Evolutionary conservation across 1,140 invertebrate genomes (phyloP), one percentile per base, ranked within the genome.

Genomic region (Dermatophagoides farinae): DNA sequence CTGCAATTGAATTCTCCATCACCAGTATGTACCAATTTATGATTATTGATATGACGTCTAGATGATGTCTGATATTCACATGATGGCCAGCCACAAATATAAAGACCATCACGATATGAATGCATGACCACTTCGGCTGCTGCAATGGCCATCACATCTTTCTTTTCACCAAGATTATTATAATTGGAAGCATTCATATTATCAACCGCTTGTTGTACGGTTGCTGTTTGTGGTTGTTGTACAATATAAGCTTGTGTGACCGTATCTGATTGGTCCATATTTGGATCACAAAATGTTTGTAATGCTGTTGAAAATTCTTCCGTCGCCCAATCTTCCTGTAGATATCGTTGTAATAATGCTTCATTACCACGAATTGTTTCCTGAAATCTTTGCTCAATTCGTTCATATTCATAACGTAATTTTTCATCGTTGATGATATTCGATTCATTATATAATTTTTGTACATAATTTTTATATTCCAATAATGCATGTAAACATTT

Each of bases 1-100:
- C 53, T 23, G 14, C 53, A 55, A 44, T 55, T 55, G 53, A 55
- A 55, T 44, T 55, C 53, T 12, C 53, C 53, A 55, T 55, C 53
- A 11, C 53, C 53, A 39, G 53, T 55, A 25, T 55, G 53, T 39
- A 55, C 53, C 38, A 55, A 22, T 23, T 55, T 55, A 44, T 55
- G 53, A 23, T 55, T 55, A 25, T 55, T 55, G 31, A 55, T 55
- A 55, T 55, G 53, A 44, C 53, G 53, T 25, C 53, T 16, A 1
- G 14, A 25, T 18, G 53, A 55, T n/a, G 53, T 55, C 38, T 55
- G 53, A 44, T 55, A 55, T 55, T 55, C 53, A 23, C 53, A 55
- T 11, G 38, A 41, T 23, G 53, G 53, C 53, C 53, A 55, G 5
- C 53, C 53, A 14, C 53, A 55, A 44, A 55, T 55, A 25, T 55